These are phyloP conservation scores for Pyralis farinalis DNA, from an alignment of 2,888 invertebrate species.

Conservation along the genomic window DNA sequence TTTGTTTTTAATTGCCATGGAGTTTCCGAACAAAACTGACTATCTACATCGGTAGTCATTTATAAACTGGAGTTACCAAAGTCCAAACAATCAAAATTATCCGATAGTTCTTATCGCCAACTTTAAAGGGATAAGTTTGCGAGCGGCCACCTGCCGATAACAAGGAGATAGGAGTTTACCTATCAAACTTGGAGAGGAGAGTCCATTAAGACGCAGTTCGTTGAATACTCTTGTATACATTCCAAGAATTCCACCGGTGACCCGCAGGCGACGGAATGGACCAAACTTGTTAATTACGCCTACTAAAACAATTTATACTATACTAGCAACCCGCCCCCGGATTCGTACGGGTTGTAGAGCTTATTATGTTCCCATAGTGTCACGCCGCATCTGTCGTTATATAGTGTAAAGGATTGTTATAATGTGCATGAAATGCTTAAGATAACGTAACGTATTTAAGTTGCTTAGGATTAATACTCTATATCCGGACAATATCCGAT, in stretches of 20 bases:
- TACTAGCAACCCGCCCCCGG: no score
- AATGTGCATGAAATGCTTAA: no score
- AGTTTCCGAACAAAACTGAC: no score
- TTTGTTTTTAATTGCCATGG: no score
- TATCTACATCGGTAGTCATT: no score
- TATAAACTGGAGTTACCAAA: background rate
- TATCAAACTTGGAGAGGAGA: slow-evolving; percentile 5
- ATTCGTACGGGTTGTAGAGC: no score
- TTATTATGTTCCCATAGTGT: no score
- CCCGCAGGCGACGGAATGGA: slow-evolving; percentile 1
- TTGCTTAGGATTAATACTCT: no score
- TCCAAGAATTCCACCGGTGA: slow-evolving; percentile 1
- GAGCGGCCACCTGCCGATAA: slow-evolving; percentile 5
- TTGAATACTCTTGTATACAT: slow-evolving; percentile 1
- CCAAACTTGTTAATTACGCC: background rate
- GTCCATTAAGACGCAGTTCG: slow-evolving; percentile 5
- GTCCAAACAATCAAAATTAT: background rate
- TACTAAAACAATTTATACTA: background rate
- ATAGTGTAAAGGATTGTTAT: no score
- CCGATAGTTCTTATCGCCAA: slow-evolving; percentile 3
- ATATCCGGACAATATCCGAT: no score
- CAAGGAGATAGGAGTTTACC: slow-evolving; percentile 2
- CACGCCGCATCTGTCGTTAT: no score
- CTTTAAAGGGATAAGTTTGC: slow-evolving; percentile 6
- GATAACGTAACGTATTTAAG: no score